Evolutionary conservation across 2,888 invertebrate genomes (phyloP).

Genomic region (Hanleya hanleyi): DNA sequence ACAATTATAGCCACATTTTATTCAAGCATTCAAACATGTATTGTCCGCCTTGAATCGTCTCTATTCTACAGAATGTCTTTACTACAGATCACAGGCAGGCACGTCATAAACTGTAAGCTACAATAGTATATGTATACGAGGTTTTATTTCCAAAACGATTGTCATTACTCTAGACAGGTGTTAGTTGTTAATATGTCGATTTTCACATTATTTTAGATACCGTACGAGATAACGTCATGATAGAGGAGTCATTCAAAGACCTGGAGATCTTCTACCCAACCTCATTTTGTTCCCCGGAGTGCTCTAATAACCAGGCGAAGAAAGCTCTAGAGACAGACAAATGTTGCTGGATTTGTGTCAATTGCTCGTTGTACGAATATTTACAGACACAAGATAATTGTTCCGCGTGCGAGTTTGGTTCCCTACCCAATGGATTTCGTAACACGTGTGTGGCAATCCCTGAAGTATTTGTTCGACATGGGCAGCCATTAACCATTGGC

Average conservation of each 20-base stretch:
- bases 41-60: too few relatives aligned
- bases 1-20: too few relatives aligned
- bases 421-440: slow-evolving; percentile 66
- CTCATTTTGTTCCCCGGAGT: slow-evolving; percentile 75
- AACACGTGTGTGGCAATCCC: slow-evolving; percentile 73
- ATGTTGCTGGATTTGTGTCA: slow-evolving; percentile 77
- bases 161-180: too few relatives aligned
- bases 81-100: too few relatives aligned
- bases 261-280: slow-evolving; percentile 69
- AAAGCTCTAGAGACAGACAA: slow-evolving; percentile 61
- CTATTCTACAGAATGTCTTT: too few relatives aligned
- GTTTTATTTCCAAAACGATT: too few relatives aligned
- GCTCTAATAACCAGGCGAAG: slow-evolving; percentile 57
- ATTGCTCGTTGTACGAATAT: slow-evolving; percentile 75
- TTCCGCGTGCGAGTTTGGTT: slow-evolving; percentile 73
- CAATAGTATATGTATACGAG: too few relatives aligned
- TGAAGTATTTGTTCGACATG: slow-evolving; percentile 75
- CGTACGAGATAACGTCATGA: slow-evolving; percentile 19
- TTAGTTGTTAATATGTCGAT: too few relatives aligned
- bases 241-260: slow-evolving; percentile 33
- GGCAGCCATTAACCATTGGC: slow-evolving; percentile 75
- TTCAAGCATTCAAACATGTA: too few relatives aligned
- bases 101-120: too few relatives aligned
- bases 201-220: too few relatives aligned
- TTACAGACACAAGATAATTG: slow-evolving; percentile 70